These are phyloP conservation scores for Poliocrania exsul DNA, from an alignment of 2,797 vertebrate species.

Conservation along the genomic window DNA sequence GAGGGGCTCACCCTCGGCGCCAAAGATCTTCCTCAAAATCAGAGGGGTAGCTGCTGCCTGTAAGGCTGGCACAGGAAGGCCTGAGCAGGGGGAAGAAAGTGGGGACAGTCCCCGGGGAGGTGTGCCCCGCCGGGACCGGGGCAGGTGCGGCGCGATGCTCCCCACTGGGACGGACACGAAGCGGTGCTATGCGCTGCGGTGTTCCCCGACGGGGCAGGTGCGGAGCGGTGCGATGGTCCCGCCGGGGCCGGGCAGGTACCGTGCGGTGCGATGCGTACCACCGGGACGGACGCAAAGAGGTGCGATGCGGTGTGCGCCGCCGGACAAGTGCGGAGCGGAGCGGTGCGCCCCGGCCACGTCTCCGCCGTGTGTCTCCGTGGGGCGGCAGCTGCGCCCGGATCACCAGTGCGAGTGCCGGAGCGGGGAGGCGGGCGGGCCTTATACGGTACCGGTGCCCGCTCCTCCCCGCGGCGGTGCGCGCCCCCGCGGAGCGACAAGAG, in stretches of 20 bases:
- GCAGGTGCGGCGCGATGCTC: background rate
- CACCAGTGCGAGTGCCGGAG: background rate
- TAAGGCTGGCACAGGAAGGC: background rate
- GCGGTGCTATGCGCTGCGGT: background rate
- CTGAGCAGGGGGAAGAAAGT: background rate
- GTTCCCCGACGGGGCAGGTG: background rate
- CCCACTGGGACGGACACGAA: no score
- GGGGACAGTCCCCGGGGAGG: background rate
- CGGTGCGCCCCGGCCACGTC: background rate
- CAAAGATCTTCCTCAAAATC: background rate
- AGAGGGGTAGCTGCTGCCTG: background rate
- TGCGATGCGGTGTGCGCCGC: no score
- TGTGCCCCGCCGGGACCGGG: background rate
- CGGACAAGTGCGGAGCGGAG: background rate
- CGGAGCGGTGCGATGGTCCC: no score
- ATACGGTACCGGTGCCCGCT: background rate
- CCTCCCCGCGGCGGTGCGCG: constrained; percentile 8
- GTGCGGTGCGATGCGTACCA: background rate
- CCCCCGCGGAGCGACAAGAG: background rate
- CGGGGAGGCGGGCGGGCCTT: background rate
- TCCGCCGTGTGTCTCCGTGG: background rate
- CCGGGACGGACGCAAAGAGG: no score
- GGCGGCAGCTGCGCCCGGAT: no score
- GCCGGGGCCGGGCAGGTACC: no score
- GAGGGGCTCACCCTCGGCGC: background rate